Evolutionary conservation across 2,888 invertebrate species (phyloP), one percentile per base, ranked within the genome.

Genomic region (Antheraea yamamai): DNA sequence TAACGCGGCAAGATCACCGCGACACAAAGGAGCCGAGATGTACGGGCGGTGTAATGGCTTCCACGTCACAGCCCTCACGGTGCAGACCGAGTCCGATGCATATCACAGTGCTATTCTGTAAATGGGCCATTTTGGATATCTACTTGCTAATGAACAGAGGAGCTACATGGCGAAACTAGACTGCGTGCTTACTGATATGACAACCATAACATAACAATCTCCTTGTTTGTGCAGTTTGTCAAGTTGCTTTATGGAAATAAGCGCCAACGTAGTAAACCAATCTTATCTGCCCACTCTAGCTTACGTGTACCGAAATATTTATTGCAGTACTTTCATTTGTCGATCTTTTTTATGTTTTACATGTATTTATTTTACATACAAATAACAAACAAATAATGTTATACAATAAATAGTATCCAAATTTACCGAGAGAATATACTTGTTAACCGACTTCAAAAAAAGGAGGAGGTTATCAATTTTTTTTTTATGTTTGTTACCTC

Each of bases 91-190:
- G 86, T 80, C 88, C 85, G 94, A 95, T 95, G 89, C 93, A 92
- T 94, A 95, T 94, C 94, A 91, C 90, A 88, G 87, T 90, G 91
- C 91, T 84, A 90, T 91, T 91, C 91, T 91, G 91, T 92, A 93
- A 93, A 93, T 93, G 92, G 92, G 84, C 91, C 90, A 92, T 94
- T 94, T 94, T 91, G 92, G 94, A 91, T 91, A 93, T 93, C 93
- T 90, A 90, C 91, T 93, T 92, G 91, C 93, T 94, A 95, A 94
- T 94, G 94, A 94, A 94, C 91, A 88, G 84, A 85, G 82, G 85
- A 85, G 82, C 88, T 87, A 88, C 86, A 88, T 87, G 84, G 90
- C 87, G 87, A 90, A 93, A 92, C 92, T 90, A 85, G 89, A 88
- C 88, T 88, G 88, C 87, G 90, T 88, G 91, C 90, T 88, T 87